Conservation (phyloP, 2,113 vertebrate genomes). For the Sula dactylatra region DNA sequence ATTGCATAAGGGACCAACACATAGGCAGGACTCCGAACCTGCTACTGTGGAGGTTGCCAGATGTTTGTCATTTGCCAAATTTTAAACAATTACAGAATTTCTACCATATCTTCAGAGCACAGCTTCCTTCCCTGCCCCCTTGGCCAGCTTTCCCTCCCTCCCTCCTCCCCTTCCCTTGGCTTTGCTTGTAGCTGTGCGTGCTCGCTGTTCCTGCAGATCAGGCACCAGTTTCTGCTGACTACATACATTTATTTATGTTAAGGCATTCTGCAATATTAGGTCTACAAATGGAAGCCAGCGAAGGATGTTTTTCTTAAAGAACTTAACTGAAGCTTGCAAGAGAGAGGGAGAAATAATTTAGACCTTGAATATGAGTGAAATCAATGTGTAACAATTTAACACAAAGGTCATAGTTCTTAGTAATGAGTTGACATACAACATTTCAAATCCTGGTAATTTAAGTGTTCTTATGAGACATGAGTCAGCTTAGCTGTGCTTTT, state of each 20-base stretch:
- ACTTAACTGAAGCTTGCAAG: not conserved
- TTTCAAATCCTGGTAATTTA: not conserved
- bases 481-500: not conserved
- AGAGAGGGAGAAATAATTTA: not conserved
- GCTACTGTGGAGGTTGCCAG: not conserved
- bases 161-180: conserved; percentile 30
- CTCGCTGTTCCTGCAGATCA: not conserved
- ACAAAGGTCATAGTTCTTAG: not conserved
- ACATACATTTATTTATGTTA: not conserved
- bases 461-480: not conserved
- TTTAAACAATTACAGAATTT: conserved; percentile 60
- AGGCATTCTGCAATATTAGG: not conserved
- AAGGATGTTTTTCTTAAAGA: not conserved
- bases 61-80: conserved; percentile 46
- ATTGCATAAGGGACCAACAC: not conserved
- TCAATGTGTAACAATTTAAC: not conserved
- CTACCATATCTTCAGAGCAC: conserved; percentile 44
- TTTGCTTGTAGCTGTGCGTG: not conserved
- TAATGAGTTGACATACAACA: not conserved
- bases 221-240: conserved; percentile 32
- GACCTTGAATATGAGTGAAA: not conserved
- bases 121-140: conserved; percentile 61
- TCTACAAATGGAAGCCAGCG: not conserved
- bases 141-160: not conserved
- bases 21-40: not conserved